Base-by-base conservation (phyloP, 2,113 vertebrate genomes). In the Thinocorus orbignyianus region DNA sequence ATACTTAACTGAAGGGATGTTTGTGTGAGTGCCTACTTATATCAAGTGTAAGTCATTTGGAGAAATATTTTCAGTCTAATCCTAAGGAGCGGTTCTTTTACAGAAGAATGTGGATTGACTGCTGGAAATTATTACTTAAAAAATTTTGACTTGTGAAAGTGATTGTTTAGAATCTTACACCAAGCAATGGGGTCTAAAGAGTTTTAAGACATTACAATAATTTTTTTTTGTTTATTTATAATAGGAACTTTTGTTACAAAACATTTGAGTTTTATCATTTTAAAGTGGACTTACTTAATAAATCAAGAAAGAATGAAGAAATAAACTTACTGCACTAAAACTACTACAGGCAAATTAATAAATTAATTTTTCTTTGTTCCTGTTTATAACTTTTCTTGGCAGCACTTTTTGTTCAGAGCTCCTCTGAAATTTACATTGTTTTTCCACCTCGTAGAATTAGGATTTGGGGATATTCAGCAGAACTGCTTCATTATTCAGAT, bases 31-130 rank as follows among this genome's bases (percentile, higher is more conserved):
- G 23, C 42, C 9, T 20, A 51, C 24, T 69, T 88, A 30, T 2
- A 22, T 15, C 2, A 76, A 5, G 5, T 35, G 6, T 68, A 87
- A 44, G 23, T 51, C 0, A 51, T 37, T 11, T 71, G n/a, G 55
- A 60, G 25, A 60, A 60, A 52, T 20, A 55, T 48, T 87, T 84
- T 68, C 2, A 3, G 18, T 70, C 15, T 61, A 57, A 77, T 49
- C 12, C 11, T 37, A 42, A 86, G 86, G 3, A 22, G 2, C 0
- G 0, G 3, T 0, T 5, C 8, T 39, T 42, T 68, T 28, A 30
- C 16, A 44, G 31, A 65, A 80, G 4, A 6, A 31, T 4, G 22
- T 15, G 12, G 11, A 39, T 33, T 73, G 26, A 35, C 49, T 72
- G 17, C 41, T 20, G 1, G 7, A 69, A 93, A 88, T 24, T n/a